phyloP scores from a whole-genome alignment of 2,113 vertebrate genomes.

The Xyliphius kryptos region DNA sequence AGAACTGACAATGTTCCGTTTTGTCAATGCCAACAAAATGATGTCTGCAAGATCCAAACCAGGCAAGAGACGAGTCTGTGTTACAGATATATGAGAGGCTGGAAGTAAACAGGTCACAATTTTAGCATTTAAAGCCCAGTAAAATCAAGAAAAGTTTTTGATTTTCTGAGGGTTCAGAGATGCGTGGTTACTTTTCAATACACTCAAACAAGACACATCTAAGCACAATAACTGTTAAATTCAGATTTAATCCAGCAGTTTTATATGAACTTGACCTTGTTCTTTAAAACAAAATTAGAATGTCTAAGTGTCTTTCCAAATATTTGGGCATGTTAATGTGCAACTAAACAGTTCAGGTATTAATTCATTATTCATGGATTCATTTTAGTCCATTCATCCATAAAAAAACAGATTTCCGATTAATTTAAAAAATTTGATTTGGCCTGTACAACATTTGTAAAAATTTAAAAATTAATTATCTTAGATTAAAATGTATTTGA shows the following conservation, averaged over 20 bases:
- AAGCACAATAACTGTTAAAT: not conserved
- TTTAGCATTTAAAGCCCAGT: not conserved
- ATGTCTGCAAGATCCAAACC: conserved; percentile 46
- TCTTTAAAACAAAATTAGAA: too few relatives aligned
- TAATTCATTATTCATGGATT: too few relatives aligned
- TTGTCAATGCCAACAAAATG: conserved; percentile 36
- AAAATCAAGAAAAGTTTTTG: not conserved
- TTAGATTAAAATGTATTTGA: too few relatives aligned
- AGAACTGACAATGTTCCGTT: conserved; percentile 7
- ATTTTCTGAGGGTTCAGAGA: not conserved
- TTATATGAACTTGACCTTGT: not conserved
- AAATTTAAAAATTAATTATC: too few relatives aligned
- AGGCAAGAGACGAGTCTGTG: not conserved
- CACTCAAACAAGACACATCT: not conserved
- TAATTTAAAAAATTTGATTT: too few relatives aligned
- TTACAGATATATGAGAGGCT: not conserved
- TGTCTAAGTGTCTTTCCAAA: too few relatives aligned
- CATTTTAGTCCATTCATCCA: too few relatives aligned
- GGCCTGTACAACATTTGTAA: too few relatives aligned
- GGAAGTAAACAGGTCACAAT: not conserved
- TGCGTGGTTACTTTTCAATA: not conserved
- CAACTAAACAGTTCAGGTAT: too few relatives aligned
- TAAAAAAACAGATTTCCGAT: too few relatives aligned
- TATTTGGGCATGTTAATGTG: too few relatives aligned
- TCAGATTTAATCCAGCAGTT: too few relatives aligned